phyloP scores from a whole-genome alignment of 2,888 invertebrate species.

The Pantelozetes paolii region DNA sequence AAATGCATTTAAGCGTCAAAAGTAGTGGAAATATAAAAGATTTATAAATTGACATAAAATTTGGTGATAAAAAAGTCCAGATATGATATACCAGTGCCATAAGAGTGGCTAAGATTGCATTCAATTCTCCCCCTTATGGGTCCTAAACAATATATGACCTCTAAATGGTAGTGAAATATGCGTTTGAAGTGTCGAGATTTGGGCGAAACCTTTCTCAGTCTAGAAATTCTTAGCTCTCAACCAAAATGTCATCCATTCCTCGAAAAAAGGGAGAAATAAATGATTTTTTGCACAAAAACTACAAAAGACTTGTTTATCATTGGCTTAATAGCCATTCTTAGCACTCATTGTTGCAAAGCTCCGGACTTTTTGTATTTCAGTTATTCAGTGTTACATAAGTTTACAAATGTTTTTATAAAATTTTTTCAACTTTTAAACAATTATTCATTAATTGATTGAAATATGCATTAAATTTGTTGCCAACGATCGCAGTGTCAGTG shows the following conservation, averaged over 20 bases:
- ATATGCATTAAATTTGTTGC: not conserved
- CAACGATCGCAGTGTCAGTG: not conserved
- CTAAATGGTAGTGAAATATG: not conserved
- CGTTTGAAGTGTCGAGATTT: not conserved
- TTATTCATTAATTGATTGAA: not conserved
- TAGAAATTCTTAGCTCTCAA: not conserved
- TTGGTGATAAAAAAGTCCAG: not conserved
- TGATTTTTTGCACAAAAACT: not conserved
- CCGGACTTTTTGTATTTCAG: conserved; percentile 30
- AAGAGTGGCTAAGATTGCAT: not conserved
- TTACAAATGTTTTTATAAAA: not conserved
- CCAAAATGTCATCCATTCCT: not conserved
- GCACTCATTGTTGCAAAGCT: conserved; percentile 20
- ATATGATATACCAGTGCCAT: not conserved
- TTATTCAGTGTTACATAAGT: not conserved
- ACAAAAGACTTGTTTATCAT: conserved; percentile 9
- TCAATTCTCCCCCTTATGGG: not conserved
- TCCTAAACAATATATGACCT: not conserved
- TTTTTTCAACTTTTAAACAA: not conserved
- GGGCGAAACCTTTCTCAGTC: not conserved
- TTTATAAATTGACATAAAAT: not conserved
- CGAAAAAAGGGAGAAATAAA: not conserved
- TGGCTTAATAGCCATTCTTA: not conserved
- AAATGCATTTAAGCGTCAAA: not conserved
- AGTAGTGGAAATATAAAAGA: not conserved